Conservation (phyloP, 2,888 invertebrate genomes). For the Cosmopolites sordidus region DNA sequence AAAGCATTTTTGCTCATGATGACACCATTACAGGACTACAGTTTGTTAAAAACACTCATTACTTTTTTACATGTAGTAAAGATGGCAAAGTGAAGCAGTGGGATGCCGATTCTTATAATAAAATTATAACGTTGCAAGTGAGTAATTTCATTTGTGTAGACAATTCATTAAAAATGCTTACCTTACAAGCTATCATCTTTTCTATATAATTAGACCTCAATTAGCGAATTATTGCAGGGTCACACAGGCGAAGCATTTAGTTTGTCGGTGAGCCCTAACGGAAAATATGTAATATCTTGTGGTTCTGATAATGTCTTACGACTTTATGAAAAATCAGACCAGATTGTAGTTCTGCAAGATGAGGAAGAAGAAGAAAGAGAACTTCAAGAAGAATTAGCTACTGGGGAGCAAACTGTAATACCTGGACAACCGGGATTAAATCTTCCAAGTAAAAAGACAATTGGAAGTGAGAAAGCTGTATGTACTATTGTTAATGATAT, state of each 20-base stretch:
- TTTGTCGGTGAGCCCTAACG: conserved; percentile 75
- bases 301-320: conserved; percentile 87
- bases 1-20: conserved; percentile 93
- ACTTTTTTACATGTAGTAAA: conserved; percentile 89
- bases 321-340: conserved; percentile 79
- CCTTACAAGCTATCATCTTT: background rate
- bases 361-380: conserved; percentile 82
- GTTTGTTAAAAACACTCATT: conserved; percentile 88
- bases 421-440: conserved; percentile 66
- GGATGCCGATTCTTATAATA: conserved; percentile 90
- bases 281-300: conserved; percentile 70
- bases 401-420: conserved; percentile 66
- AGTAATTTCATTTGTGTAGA: conserved; percentile 10
- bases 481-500: conserved; percentile 41
- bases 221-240: conserved; percentile 53
- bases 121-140: conserved; percentile 83
- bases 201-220: background rate
- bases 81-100: conserved; percentile 95
- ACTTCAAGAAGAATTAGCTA: conserved; percentile 67
- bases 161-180: too few species aligned
- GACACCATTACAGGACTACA: conserved; percentile 86
- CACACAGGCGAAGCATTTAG: conserved; percentile 78
- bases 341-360: conserved; percentile 90
- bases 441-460: conserved; percentile 83
- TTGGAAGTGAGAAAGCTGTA: conserved; percentile 82